Conservation (phyloP, 2,888 invertebrate genomes). For the Epinotia brunnichana region DNA sequence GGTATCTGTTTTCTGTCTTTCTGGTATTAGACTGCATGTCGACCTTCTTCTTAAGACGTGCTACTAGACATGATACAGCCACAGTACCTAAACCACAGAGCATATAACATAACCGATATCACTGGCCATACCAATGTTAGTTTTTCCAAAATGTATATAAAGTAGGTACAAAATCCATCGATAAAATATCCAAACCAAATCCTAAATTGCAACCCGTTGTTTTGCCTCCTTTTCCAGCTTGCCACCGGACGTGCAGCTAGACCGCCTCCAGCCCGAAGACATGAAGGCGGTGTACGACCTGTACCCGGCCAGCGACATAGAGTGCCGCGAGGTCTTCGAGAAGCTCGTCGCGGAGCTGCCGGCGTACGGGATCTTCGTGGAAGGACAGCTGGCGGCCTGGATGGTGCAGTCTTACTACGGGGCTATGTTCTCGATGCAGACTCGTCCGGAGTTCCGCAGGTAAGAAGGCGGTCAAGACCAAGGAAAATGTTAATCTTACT, state of each 20-base stretch:
- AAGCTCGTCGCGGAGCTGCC: slow-evolving; percentile 90
- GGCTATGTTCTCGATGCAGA: slow-evolving; percentile 96
- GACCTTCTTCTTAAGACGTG: too few species aligned
- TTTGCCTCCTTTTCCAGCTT: slow-evolving; percentile 64
- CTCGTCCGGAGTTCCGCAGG: slow-evolving; percentile 88
- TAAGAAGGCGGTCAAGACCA: neutral
- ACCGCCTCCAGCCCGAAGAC: slow-evolving; percentile 89
- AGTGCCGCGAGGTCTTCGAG: slow-evolving; percentile 92
- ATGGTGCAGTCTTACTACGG: slow-evolving; percentile 96
- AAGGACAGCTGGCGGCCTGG: slow-evolving; percentile 92
- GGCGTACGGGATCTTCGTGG: slow-evolving; percentile 91
- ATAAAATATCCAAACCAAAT: too few species aligned
- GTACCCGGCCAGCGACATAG: slow-evolving; percentile 95
- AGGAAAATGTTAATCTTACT: neutral
- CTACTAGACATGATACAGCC: too few species aligned
- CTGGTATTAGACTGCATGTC: too few species aligned
- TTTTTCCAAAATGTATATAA: too few species aligned
- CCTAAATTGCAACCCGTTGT: too few species aligned
- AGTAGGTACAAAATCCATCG: too few species aligned
- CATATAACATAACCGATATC: too few species aligned
- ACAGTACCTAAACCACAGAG: too few species aligned
- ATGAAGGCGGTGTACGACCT: slow-evolving; percentile 92
- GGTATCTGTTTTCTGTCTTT: too few species aligned
- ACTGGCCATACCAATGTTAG: too few species aligned
- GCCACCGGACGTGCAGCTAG: slow-evolving; percentile 89